Conservation (phyloP, 2,888 invertebrate genomes). For the Ecdyonurus torrentis region DNA sequence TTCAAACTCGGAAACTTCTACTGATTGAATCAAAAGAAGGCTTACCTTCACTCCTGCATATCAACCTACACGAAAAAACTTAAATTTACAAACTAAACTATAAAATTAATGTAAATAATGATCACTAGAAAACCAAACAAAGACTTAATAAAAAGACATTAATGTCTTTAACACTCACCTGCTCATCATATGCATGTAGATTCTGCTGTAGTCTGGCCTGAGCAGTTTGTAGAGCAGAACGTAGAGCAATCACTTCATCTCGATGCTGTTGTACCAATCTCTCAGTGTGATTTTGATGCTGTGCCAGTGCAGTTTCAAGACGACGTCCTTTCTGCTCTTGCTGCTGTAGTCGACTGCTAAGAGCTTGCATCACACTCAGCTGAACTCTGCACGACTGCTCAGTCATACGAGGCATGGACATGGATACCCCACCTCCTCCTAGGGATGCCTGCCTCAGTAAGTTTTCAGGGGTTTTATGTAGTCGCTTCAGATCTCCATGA, state of each 20-base stretch:
- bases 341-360: constrained; percentile 23
- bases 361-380: constrained; percentile 18
- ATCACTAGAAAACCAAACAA: too few relatives aligned
- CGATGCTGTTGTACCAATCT: constrained; percentile 39
- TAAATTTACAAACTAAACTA: constrained; percentile 1
- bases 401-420: neutral
- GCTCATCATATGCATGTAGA: constrained; percentile 32
- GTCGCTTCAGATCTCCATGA: neutral
- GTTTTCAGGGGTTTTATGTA: neutral
- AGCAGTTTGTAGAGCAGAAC: constrained; percentile 31
- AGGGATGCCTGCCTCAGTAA: neutral
- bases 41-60: too few relatives aligned
- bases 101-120: too few relatives aligned
- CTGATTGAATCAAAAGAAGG: too few relatives aligned
- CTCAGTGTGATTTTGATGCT: constrained; percentile 46
- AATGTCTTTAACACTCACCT: constrained; percentile 25
- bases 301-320: constrained; percentile 40
- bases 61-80: constrained; percentile 22
- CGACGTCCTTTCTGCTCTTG: constrained; percentile 44
- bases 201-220: constrained; percentile 38
- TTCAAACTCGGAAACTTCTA: too few relatives aligned
- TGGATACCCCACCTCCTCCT: neutral
- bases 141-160: neutral
- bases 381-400: constrained; percentile 17
- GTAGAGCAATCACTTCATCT: constrained; percentile 34